A percentile compares a stretch with the other conserved stretches of the same genome.
phyloP scores from a whole-genome alignment of 2,113 vertebrate species.

The Ia io region DNA sequence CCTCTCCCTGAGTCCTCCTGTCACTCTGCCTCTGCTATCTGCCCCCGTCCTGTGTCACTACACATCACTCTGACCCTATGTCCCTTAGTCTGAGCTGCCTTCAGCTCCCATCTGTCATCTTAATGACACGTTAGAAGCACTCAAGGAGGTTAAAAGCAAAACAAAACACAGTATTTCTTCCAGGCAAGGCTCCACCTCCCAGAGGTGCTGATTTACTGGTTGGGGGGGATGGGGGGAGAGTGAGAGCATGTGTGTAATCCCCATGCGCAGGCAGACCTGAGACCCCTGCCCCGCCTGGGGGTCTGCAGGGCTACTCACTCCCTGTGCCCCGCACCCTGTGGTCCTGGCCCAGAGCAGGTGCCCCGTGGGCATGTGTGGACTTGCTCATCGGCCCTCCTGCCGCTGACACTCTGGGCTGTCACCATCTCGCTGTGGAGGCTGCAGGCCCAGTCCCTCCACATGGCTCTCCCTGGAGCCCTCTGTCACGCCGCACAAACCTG shows the following conservation, averaged over 20 bases:
- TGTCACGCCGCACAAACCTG: accelerated
- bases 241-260: accelerated
- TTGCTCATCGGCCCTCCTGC: too few species aligned
- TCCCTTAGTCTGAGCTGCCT: background rate
- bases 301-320: too few species aligned
- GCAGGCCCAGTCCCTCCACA: too few species aligned
- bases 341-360: background rate
- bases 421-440: too few species aligned
- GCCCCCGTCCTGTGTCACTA: background rate
- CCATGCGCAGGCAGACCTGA: background rate
- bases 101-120: too few species aligned
- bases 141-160: too few species aligned
- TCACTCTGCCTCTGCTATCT: background rate
- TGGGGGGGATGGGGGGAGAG: too few species aligned
- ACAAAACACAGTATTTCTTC: background rate
- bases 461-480: too few species aligned
- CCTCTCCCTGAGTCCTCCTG: background rate
- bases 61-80: accelerated
- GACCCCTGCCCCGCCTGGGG: background rate
- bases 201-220: background rate
- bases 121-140: background rate
- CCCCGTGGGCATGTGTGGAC: too few species aligned
- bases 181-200: background rate
- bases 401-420: background rate
- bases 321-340: too few species aligned